Conservation (phyloP, 2,797 vertebrate species). For the Aeoliscus strigatus region DNA sequence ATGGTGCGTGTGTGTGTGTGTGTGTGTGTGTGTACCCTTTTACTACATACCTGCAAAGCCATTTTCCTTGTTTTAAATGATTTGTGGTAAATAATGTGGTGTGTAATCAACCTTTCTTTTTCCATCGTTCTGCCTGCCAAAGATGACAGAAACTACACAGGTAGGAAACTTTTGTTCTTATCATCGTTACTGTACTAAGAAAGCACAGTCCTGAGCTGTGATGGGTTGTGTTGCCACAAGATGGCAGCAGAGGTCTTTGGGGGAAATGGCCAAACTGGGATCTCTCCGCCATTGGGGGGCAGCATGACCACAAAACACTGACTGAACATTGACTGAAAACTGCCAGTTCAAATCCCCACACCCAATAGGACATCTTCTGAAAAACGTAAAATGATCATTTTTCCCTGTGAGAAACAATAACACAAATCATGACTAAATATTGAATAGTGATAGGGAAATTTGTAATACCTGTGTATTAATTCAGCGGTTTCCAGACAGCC, state of each 20-base stretch:
- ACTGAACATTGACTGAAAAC: not conserved
- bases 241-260: constrained; percentile 37
- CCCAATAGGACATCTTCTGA: constrained; percentile 7
- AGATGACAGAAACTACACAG: constrained; percentile 79
- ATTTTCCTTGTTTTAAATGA: not conserved
- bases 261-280: not conserved
- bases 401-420: too few species aligned
- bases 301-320: not conserved
- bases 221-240: constrained; percentile 26
- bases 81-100: not conserved
- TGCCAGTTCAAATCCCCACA: constrained; percentile 2
- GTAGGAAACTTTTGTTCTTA: constrained; percentile 43
- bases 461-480: too few species aligned
- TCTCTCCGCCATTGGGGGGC: constrained; percentile 2
- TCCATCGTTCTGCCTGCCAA: constrained; percentile 18
- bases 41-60: too few species aligned
- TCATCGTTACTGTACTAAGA: not conserved
- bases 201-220: constrained; percentile 1
- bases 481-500: too few species aligned
- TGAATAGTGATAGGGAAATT: too few species aligned
- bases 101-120: constrained; percentile 17
- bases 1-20: too few species aligned
- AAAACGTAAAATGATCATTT: not conserved
- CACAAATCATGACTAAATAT: too few species aligned
- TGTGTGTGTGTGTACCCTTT: too few species aligned